Base-by-base conservation (phyloP, 1,140 invertebrate genomes). In the Drosophila erecta region DNA sequence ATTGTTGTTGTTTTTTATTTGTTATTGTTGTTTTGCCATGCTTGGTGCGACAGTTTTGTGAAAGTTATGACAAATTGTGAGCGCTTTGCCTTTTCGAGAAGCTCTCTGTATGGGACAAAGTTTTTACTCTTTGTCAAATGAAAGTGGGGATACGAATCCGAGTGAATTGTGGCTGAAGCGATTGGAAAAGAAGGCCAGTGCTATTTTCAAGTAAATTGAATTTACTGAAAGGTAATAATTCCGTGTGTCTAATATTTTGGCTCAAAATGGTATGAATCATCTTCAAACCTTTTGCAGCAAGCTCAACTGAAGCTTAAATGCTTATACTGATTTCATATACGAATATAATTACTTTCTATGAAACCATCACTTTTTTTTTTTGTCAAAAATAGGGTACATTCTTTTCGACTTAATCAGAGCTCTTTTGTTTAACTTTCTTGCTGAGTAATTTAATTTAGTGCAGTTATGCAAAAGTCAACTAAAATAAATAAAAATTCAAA, bases 401-500 rank as follows among this genome's bases (percentile, higher is more conserved):
- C 7, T 2, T 10, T 49, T 44, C 46, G 53, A n/a, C 30, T 30
- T 30, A 10, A 1, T 2, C 4, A 1, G 22, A 24, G 1, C 10
- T 6, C 33, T 50, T 58, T 56, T 37, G 17, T 24, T 64, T 59
- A 51, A 70, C 67, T 72, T 75, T 57, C 71, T 80, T 76, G 71
- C 74, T 80, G 77, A 71, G 78, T 80, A 80, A 80, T 80, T 80
- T 81, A 81, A 78, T 78, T 81, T 75, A 65, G 56, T 62, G 74
- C 83, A 71, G 54, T 87, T 86, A 81, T 86, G 70, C 76, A 79
- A 87, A 75, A 86, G 81, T 86, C 60, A 76, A 60, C 75, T 27
- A 65, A 76, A 72, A 77, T 86, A 87, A 72, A 86, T 81, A 81
- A 81, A 86, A 87, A 87, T 81, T 78, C 64, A 77, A 81, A 85